phyloP scores from a whole-genome alignment of 92 coral and sea anemone genomes.

The Siderastrea radians region DNA sequence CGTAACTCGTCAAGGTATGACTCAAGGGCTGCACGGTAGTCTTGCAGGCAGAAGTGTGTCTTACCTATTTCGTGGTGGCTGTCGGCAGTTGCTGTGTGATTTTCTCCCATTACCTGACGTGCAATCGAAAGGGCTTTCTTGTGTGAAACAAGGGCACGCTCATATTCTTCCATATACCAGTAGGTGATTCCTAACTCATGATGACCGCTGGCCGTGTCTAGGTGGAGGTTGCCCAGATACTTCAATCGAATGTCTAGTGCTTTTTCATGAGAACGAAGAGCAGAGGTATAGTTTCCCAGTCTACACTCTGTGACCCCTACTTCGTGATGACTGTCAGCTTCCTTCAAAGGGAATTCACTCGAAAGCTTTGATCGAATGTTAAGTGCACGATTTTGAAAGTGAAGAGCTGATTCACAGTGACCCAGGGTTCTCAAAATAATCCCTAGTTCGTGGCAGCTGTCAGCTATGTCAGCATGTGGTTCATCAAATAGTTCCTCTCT shows the following conservation, averaged over 20 bases:
- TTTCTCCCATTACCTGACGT: background rate
- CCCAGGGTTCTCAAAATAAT: background rate
- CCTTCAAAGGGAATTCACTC: background rate
- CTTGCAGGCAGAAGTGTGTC: constrained; percentile 20
- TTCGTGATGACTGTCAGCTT: background rate
- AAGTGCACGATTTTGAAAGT: background rate
- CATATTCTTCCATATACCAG: constrained; percentile 12
- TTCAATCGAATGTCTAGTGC: constrained; percentile 42
- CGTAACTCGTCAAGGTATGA: background rate
- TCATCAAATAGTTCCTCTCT: background rate
- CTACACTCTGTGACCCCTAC: constrained; percentile 8
- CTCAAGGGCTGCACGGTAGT: background rate
- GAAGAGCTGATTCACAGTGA: background rate
- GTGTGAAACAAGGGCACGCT: background rate
- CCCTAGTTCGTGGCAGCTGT: background rate
- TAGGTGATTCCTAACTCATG: constrained; percentile 23
- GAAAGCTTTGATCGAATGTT: background rate
- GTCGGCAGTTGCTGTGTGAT: constrained; percentile 7
- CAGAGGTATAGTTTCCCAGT: background rate
- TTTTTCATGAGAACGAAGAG: background rate
- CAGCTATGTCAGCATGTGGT: background rate
- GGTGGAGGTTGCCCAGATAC: constrained; percentile 12
- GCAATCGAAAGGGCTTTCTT: background rate
- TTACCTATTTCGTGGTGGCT: constrained; percentile 21
- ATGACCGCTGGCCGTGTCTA: constrained; percentile 35